Percentiles rank a stretch among this genome's conserved stretches.
phyloP scores from a whole-genome alignment of 2,797 vertebrate species.

The Anguilla pacifica region DNA sequence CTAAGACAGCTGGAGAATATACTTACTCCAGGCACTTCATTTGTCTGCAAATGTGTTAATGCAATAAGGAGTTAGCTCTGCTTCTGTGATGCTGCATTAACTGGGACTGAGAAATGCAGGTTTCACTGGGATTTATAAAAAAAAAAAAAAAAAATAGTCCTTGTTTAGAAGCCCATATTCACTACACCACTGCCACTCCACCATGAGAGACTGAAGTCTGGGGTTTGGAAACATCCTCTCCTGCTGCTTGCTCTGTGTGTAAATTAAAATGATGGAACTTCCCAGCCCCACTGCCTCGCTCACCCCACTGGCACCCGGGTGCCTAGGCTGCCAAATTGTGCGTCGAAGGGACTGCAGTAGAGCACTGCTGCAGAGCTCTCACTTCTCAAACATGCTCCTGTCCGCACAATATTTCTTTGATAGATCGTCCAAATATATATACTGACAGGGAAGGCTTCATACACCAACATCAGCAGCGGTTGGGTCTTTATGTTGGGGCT shows the following conservation, averaged over 20 bases:
- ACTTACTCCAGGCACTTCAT: background rate
- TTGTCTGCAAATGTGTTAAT: background rate
- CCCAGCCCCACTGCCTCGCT: background rate
- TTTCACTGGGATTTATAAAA: background rate
- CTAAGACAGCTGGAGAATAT: background rate
- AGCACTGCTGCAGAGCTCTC: constrained; percentile 12
- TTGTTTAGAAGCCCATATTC: background rate
- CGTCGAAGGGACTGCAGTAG: constrained; percentile 29
- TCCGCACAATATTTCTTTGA: background rate
- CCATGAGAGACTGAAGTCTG: background rate
- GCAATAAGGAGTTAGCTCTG: background rate
- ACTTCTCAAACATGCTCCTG: background rate
- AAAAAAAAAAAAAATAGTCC: background rate
- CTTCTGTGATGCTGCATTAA: background rate
- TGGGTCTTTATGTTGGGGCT: background rate
- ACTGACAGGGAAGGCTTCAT: background rate
- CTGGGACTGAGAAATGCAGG: constrained; percentile 2
- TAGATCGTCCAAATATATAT: background rate
- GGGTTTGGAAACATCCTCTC: background rate
- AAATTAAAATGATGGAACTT: background rate
- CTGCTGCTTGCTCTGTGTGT: background rate
- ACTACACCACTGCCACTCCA: background rate
- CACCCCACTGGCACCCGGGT: background rate
- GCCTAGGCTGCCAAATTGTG: constrained; percentile 4
- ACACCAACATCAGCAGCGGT: background rate